phyloP scores from a whole-genome alignment of 1,140 invertebrate genomes.

The Limonius californicus region DNA sequence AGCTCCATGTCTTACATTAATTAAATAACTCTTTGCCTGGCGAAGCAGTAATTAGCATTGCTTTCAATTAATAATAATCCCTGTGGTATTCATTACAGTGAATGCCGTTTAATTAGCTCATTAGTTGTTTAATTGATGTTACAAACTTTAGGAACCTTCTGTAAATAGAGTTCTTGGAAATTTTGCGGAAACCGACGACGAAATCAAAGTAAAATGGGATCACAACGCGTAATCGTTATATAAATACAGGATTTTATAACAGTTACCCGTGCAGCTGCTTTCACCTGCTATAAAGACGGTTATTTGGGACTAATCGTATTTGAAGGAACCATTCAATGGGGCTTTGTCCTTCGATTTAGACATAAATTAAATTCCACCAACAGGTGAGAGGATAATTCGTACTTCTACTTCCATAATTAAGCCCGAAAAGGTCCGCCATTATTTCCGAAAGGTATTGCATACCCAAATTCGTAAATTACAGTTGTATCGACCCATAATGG shows the following conservation, averaged over 20 bases:
- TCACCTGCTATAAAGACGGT: background rate
- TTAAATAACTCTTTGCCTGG: slow-evolving; percentile 30
- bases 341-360: background rate
- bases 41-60: slow-evolving; percentile 44
- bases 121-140: slow-evolving; percentile 49
- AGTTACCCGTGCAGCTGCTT: background rate
- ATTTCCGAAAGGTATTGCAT: too few relatives aligned
- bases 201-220: slow-evolving; percentile 6
- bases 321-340: too few relatives aligned
- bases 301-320: too few relatives aligned
- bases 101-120: slow-evolving; percentile 50
- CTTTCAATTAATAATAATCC: slow-evolving; percentile 48
- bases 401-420: too few relatives aligned
- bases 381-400: background rate
- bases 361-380: background rate
- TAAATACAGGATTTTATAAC: background rate
- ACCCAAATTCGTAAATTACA: background rate
- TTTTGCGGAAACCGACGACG: background rate
- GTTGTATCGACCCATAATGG: background rate
- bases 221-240: background rate
- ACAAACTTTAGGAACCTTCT: slow-evolving; percentile 40
- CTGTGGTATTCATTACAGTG: slow-evolving; percentile 47
- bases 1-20: background rate
- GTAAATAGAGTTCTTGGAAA: slow-evolving; percentile 38
- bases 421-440: too few relatives aligned